A percentile compares a stretch with the other conserved stretches of the same genome.
These are phyloP conservation scores for Bacillus rossius DNA, from an alignment of 1,140 invertebrate genomes.

Conservation along the genomic window DNA sequence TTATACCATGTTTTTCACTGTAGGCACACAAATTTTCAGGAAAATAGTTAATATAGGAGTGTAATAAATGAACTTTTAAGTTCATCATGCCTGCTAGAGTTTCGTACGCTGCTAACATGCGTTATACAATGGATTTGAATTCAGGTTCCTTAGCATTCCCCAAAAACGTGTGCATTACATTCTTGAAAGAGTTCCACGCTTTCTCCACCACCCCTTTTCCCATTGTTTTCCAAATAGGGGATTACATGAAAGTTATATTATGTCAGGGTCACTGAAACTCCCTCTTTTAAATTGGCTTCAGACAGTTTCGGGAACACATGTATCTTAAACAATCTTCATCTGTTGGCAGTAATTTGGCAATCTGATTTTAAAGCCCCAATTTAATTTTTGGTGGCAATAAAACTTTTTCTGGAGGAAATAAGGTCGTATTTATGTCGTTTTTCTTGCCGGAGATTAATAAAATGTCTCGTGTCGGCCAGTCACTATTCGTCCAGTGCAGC, in stretches of 20 bases:
- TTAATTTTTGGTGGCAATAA: background rate
- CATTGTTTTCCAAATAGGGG: background rate
- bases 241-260: background rate
- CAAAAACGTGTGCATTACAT: background rate
- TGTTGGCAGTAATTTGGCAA: conserved; percentile 1
- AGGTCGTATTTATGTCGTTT: background rate
- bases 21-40: background rate
- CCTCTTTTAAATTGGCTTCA: background rate
- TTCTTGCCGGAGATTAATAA: conserved; percentile 1
- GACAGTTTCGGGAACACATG: background rate
- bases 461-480: background rate
- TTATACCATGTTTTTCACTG: no score
- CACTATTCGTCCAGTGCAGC: background rate
- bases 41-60: background rate
- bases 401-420: background rate
- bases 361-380: background rate
- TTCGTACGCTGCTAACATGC: conserved; percentile 8
- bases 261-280: background rate
- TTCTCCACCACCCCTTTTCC: background rate
- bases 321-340: background rate
- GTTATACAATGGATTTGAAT: conserved; percentile 6
- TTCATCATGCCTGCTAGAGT: background rate
- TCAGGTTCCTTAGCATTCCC: background rate
- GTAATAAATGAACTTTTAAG: conserved; percentile 2
- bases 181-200: conserved; percentile 3